A percentile compares a stretch with the other conserved stretches of the same genome.
phyloP scores from a whole-genome alignment of 1,140 invertebrate species.

The Lucilia cuprina region DNA sequence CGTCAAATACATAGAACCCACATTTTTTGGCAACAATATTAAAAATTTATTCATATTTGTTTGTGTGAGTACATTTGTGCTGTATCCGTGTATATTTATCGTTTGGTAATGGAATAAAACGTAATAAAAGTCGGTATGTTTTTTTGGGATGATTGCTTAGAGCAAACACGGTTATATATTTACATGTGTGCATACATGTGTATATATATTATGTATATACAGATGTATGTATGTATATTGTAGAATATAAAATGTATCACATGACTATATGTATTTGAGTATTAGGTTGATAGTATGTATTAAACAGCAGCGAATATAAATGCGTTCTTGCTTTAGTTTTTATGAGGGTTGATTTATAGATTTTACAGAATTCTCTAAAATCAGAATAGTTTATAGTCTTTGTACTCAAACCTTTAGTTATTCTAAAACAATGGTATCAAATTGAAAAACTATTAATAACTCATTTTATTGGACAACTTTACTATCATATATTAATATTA shows the following conservation, averaged over 20 bases:
- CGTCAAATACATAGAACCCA: neutral
- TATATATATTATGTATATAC: too few relatives aligned
- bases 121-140: conserved; percentile 25
- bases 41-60: neutral
- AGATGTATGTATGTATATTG: too few relatives aligned
- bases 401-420: too few relatives aligned
- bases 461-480: too few relatives aligned
- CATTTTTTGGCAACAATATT: conserved; percentile 4
- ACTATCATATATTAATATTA: too few relatives aligned
- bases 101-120: neutral
- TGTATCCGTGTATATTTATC: neutral
- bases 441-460: too few relatives aligned
- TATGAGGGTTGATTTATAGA: neutral
- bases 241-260: neutral
- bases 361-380: too few relatives aligned
- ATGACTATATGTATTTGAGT: too few relatives aligned
- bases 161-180: conserved; percentile 4
- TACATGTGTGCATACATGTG: neutral
- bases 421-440: too few relatives aligned
- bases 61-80: neutral
- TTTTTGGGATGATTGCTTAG: conserved; percentile 23
- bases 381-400: too few relatives aligned
- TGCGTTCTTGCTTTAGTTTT: neutral
- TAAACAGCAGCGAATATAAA: neutral
- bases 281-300: neutral